phyloP scores from a whole-genome alignment of 2,113 vertebrate species.

The Onychorhynchus coronatus region DNA sequence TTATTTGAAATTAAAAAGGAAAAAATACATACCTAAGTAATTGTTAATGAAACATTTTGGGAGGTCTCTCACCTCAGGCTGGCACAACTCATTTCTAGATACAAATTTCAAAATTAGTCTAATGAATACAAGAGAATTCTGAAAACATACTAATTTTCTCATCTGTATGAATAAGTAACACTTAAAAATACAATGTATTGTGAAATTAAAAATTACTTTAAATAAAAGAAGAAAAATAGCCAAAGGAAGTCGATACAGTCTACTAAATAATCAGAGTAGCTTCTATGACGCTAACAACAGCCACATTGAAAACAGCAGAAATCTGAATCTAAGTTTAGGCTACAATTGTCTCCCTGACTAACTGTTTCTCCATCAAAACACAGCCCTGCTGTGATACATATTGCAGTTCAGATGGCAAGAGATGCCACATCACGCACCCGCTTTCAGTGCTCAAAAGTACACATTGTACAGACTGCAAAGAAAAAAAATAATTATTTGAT shows the following conservation, averaged over 20 bases:
- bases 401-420: slow-evolving; percentile 21
- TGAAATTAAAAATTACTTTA: not conserved
- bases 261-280: not conserved
- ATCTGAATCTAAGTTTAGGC: not conserved
- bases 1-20: not conserved
- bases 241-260: not conserved
- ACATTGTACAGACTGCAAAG: not conserved
- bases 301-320: not conserved
- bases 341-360: slow-evolving; percentile 10
- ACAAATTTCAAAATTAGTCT: not conserved
- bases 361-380: not conserved
- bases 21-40: not conserved
- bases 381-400: not conserved
- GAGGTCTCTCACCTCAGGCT: not conserved
- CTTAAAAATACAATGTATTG: not conserved
- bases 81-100: not conserved
- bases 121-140: not conserved
- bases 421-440: not conserved
- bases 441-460: not conserved
- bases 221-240: not conserved
- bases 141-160: not conserved
- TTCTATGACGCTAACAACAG: not conserved
- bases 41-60: not conserved
- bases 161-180: not conserved
- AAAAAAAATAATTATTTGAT: not conserved